A percentile compares a stretch with the other conserved stretches of the same genome.
phyloP scores from a whole-genome alignment of 23 tunicate species.

The Trididemnum miniatum region DNA sequence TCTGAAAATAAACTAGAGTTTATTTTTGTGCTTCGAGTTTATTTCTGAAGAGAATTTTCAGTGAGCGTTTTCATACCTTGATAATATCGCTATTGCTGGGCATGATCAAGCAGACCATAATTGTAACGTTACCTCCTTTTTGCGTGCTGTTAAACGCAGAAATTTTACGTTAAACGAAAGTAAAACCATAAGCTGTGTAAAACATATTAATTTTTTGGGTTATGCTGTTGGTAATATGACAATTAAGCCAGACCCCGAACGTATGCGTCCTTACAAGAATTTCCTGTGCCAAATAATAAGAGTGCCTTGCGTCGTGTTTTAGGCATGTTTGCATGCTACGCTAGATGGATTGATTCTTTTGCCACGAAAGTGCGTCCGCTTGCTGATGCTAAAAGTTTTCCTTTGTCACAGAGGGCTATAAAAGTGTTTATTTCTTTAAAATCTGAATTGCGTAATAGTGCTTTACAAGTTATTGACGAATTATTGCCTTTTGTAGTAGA shows the following conservation, averaged over 20 bases:
- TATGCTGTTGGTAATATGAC: too few species aligned
- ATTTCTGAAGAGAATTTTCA: neutral
- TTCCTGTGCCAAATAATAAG: neutral
- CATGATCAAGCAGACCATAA: neutral
- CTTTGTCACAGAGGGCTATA: neutral
- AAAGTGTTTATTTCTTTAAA: too few species aligned
- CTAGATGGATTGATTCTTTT: conserved; percentile 4
- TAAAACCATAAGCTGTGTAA: too few species aligned
- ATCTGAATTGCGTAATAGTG: neutral
- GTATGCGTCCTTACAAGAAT: neutral
- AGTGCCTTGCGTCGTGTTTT: too few species aligned
- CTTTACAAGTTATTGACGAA: neutral
- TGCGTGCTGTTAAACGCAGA: neutral
- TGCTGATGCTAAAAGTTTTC: neutral
- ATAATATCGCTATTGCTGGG: conserved; percentile 15
- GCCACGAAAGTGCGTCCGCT: neutral
- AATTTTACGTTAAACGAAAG: too few species aligned
- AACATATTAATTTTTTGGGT: too few species aligned
- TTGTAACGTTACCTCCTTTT: neutral
- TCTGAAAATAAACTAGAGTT: too few species aligned
- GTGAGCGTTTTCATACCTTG: neutral
- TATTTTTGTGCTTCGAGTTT: too few species aligned
- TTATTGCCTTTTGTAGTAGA: neutral
- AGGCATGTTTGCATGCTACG: conserved; percentile 7
- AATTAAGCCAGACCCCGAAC: neutral